phyloP scores from a whole-genome alignment of 1,140 invertebrate genomes.

The Drosophila busckii region DNA sequence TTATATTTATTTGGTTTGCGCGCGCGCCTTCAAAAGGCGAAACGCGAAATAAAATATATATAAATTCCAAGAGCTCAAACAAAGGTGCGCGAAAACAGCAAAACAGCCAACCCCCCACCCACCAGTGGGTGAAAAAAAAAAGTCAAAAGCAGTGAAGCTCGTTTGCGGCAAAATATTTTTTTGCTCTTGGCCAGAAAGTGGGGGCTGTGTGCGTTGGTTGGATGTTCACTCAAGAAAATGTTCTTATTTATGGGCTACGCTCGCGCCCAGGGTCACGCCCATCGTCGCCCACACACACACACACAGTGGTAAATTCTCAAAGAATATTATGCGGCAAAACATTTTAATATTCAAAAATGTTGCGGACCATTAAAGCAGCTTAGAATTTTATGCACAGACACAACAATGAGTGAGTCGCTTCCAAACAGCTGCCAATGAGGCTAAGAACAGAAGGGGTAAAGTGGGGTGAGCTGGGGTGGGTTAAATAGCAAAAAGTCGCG shows the following conservation, averaged over 20 bases:
- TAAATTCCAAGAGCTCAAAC: slow-evolving; percentile 40
- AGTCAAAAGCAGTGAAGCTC: slow-evolving; percentile 7
- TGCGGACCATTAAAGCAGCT: slow-evolving; percentile 55
- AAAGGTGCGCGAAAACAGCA: slow-evolving; percentile 43
- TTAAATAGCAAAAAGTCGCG: too few species aligned
- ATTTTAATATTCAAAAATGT: slow-evolving; percentile 68
- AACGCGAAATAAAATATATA: slow-evolving; percentile 51
- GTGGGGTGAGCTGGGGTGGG: neutral
- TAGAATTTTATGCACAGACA: slow-evolving; percentile 17
- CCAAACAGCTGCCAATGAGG: slow-evolving; percentile 3
- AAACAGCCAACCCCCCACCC: neutral
- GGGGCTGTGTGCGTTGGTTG: neutral
- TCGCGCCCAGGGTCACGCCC: slow-evolving; percentile 4
- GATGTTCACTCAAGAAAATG: slow-evolving; percentile 43
- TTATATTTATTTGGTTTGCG: too few species aligned
- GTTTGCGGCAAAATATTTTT: slow-evolving; percentile 42
- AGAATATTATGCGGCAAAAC: slow-evolving; percentile 27
- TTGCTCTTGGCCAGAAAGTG: slow-evolving; percentile 10
- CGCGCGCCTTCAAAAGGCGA: slow-evolving; percentile 13
- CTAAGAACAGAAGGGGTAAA: neutral
- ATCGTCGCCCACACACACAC: neutral
- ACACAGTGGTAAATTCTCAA: slow-evolving; percentile 11
- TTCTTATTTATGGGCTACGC: slow-evolving; percentile 49
- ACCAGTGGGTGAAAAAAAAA: neutral
- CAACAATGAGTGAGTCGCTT: too few species aligned